These are phyloP conservation scores for Micrastur ruficollis DNA, from an alignment of 2,797 vertebrate species.

Conservation along the genomic window DNA sequence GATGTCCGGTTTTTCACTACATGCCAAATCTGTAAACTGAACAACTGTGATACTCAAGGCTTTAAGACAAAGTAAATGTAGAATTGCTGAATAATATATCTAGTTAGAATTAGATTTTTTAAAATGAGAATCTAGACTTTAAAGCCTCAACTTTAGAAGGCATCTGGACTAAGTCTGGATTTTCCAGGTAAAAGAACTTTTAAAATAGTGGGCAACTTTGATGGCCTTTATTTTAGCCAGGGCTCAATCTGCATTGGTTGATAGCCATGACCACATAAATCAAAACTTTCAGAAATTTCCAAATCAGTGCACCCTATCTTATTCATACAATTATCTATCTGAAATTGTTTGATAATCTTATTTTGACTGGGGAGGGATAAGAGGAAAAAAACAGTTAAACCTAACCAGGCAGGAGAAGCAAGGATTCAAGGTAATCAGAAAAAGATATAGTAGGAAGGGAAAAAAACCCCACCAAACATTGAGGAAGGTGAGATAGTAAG, in stretches of 20 bases:
- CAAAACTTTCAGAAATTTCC: not conserved
- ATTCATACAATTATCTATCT: not conserved
- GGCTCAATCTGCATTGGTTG: not conserved
- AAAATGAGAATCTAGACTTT: not conserved
- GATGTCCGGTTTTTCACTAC: not conserved
- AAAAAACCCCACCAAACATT: fast-evolving
- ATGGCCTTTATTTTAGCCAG: not conserved
- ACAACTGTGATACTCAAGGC: not conserved
- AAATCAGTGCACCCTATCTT: not conserved
- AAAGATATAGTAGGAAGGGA: not conserved
- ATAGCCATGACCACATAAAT: not conserved
- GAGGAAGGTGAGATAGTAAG: not conserved
- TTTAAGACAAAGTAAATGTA: not conserved
- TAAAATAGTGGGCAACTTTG: not conserved
- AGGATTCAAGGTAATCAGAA: not conserved
- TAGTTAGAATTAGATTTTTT: not conserved
- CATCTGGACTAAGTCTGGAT: not conserved
- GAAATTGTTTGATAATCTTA: not conserved
- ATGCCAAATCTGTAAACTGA: not conserved
- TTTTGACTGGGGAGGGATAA: not conserved
- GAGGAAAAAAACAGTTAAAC: not conserved
- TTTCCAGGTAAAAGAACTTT: not conserved
- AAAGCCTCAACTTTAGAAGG: not conserved
- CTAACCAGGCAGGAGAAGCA: fast-evolving
- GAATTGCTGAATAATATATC: not conserved